Evolutionary conservation across 2,888 invertebrate species (phyloP).

Genomic region (Agriotes lineatus): DNA sequence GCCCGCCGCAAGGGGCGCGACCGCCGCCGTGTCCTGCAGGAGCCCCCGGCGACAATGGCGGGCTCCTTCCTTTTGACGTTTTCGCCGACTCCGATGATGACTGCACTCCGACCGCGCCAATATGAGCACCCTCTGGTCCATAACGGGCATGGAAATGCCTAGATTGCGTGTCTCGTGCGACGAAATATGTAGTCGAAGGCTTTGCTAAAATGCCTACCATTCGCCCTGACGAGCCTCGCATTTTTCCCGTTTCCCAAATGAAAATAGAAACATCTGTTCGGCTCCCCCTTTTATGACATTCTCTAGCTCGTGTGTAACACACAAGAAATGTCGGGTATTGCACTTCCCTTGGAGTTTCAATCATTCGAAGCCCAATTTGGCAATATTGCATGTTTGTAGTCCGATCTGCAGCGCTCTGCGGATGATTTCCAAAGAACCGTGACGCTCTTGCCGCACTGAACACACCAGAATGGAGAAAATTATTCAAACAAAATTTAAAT

Average conservation of each 20-base stretch:
- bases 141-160: conserved; percentile 59
- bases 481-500: too few species aligned
- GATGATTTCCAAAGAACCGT: too few species aligned
- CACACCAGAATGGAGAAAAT: too few species aligned
- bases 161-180: conserved; percentile 58
- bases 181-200: conserved; percentile 52
- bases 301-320: conserved; percentile 29
- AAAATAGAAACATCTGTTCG: conserved; percentile 45
- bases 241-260: conserved; percentile 42
- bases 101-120: conserved; percentile 50
- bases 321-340: conserved; percentile 32
- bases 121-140: conserved; percentile 57
- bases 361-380: conserved; percentile 3
- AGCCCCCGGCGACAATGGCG: conserved; percentile 44
- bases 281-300: conserved; percentile 39
- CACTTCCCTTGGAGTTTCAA: conserved; percentile 22
- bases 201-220: conserved; percentile 44
- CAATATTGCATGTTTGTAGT: conserved; percentile 8
- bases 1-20: background rate
- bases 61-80: conserved; percentile 54
- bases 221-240: conserved; percentile 40
- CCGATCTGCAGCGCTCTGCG: too few species aligned
- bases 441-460: too few species aligned
- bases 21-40: conserved; percentile 4
- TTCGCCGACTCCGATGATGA: conserved; percentile 51